phyloP scores from a whole-genome alignment of 2,888 invertebrate species.

The Bombylius discolor region DNA sequence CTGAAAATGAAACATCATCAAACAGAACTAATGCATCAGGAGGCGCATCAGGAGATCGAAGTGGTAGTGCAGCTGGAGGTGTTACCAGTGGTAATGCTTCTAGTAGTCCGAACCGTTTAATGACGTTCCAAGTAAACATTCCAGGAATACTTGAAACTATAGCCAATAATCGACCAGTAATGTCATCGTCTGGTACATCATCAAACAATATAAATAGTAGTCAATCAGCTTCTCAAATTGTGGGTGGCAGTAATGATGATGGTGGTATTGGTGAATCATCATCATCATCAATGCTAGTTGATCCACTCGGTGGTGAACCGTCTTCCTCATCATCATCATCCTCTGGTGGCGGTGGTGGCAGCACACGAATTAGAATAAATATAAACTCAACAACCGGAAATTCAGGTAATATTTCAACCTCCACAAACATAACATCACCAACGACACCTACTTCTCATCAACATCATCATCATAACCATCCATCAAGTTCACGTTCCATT shows the following conservation, averaged over 20 bases:
- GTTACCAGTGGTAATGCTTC: too few relatives aligned
- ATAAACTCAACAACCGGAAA: not conserved
- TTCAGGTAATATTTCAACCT: conserved; percentile 3
- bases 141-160: too few relatives aligned
- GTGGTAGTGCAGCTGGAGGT: too few relatives aligned
- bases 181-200: conserved; percentile 17
- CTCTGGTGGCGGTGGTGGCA: conserved; percentile 1
- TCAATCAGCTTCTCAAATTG: conserved; percentile 14
- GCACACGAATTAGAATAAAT: conserved; percentile 2
- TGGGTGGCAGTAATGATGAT: not conserved
- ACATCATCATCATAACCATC: conserved; percentile 1
- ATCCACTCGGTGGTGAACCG: not conserved
- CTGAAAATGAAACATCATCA: not conserved
- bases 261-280: not conserved
- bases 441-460: not conserved
- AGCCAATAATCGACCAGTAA: too few relatives aligned
- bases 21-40: not conserved
- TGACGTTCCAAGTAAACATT: not conserved
- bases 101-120: not conserved
- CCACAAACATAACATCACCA: not conserved
- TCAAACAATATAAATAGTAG: conserved; percentile 25
- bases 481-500: not conserved
- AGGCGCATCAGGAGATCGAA: not conserved
- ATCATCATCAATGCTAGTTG: not conserved
- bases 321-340: conserved; percentile 1